Evolutionary conservation across 2,797 vertebrate species (phyloP), one percentile per base, ranked within the genome.

Genomic region (Hippoglossus hippoglossus): DNA sequence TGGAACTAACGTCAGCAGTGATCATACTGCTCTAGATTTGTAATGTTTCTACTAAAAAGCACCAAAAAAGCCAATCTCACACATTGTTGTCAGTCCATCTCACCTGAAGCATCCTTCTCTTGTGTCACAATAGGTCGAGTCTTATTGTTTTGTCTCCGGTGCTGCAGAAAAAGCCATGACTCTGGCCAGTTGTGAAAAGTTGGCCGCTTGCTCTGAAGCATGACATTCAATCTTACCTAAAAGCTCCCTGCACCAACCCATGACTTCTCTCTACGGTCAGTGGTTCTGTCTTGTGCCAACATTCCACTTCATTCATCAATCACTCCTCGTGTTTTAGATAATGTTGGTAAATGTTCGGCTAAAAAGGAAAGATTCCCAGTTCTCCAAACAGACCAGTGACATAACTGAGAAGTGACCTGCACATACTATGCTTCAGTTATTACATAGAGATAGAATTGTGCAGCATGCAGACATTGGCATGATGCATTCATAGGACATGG

Each of bases 141-240:
- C 57, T 56, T 55, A 53, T 60, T 2, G 10, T 66, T 25, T 39
- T 11, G 10, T 53, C 53, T 59, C 49, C 28, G 18, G 51, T 58
- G 63, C 41, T 39, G 71, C 64, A 75, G 63, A 52, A 71, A 54
- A 69, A 34, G 16, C 8, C 0, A 28, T 19, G 5, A 18, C n/a
- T 61, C 68, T 47, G 50, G 47, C 56, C 75, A 41, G 58, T 22
- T 24, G 13, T 6, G 9, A 53, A 80, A 85, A 73, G 79, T 86
- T 82, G 80, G 73, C 77, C 15, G 63, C 63, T 65, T 60, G 72
- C 74, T 83, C 68, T 75, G 66, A 46, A 71, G 63, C 44, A 3
- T 80, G 71, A 77, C 66, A 85, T 76, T 73, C 66, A 83, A 63
- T 77, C 58, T 65, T 1, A 65, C 64, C 46, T 71, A 70, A 81